Evolutionary conservation across 2,797 vertebrate genomes (phyloP), one percentile per base, ranked within the genome.

Genomic region (Sebastolobus alascanus): DNA sequence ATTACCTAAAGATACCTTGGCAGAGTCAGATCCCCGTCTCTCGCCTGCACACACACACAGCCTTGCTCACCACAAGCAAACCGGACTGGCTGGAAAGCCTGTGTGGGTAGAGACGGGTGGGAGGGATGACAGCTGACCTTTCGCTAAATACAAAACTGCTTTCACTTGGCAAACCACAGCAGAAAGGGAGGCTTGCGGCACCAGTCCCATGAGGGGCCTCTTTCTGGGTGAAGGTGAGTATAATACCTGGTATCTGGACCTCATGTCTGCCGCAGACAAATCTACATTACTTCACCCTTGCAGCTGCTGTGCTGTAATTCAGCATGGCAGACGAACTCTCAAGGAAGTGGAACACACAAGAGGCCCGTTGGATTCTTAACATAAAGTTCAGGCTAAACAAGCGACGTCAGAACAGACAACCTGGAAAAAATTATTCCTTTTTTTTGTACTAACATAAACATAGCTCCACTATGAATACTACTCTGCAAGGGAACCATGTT

Each of bases 81-180:
- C 63, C 80, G 50, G 82, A 85, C 71, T 60, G 59, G 75, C 66
- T 83, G 75, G 63, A 90, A 86, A 85, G 83, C 85, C 43, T 75
- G 77, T 73, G 84, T 60, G 82, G 68, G 78, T 75, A 84, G 27
- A 81, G 69, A 38, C 43, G 22, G 76, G 73, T 79, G 83, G 88
- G 81, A 85, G 84, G 75, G 71, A 55, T 80, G 83, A 91, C 90
- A 87, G 90, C 84, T 93, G 89, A 93, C 90, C 82, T 94, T 93
- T 90, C 1, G 7, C 84, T 80, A 74, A 90, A 90, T 77, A 90
- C 88, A 91, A 93, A 93, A 89, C 83, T 82, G 88, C 90, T 85
- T 87, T 89, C 78, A 87, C 81, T 89, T 83, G 79, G 81, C 86
- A 89, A 87, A 86, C 68, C 65, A 68, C 72, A 84, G 81, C 75